phyloP scores from a whole-genome alignment of 2,888 invertebrate species.

The Cephonodes hylas region DNA sequence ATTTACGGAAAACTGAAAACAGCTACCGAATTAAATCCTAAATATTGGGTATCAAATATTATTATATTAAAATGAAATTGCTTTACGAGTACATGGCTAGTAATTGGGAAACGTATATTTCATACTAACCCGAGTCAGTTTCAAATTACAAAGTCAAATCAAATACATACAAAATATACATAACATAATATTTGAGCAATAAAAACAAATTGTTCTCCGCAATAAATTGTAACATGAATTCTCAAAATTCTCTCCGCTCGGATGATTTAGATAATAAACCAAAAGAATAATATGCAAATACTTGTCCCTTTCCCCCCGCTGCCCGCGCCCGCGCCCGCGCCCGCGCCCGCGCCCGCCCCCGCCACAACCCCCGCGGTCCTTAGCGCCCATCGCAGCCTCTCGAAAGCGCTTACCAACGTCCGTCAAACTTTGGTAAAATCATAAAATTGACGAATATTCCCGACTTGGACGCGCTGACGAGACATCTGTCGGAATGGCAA shows the following conservation, averaged over 20 bases:
- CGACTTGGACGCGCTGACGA: not conserved
- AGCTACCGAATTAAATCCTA: too few relatives aligned
- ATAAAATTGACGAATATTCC: slow-evolving; percentile 3
- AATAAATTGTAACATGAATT: not conserved
- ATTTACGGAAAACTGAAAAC: too few relatives aligned
- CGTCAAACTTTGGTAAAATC: slow-evolving; percentile 6
- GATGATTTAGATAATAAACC: not conserved
- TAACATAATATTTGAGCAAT: not conserved
- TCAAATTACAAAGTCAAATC: too few relatives aligned
- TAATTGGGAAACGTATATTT: too few relatives aligned
- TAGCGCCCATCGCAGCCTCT: not conserved
- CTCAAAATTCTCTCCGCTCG: not conserved
- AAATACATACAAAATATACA: not conserved
- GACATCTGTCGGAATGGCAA: not conserved
- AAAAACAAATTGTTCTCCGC: not conserved
- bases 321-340: not conserved
- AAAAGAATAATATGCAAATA: not conserved
- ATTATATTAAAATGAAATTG: too few relatives aligned
- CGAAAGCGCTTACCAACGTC: not conserved
- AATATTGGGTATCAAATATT: too few relatives aligned
- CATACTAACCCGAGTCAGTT: too few relatives aligned
- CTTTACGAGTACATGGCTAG: too few relatives aligned
- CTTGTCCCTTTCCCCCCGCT: not conserved
- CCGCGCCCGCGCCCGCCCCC: too few relatives aligned
- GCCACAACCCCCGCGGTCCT: not conserved